Evolutionary conservation across 2,797 vertebrate genomes (phyloP), one percentile per base, ranked within the genome.

Genomic region (Cetoscarus ocellatus): DNA sequence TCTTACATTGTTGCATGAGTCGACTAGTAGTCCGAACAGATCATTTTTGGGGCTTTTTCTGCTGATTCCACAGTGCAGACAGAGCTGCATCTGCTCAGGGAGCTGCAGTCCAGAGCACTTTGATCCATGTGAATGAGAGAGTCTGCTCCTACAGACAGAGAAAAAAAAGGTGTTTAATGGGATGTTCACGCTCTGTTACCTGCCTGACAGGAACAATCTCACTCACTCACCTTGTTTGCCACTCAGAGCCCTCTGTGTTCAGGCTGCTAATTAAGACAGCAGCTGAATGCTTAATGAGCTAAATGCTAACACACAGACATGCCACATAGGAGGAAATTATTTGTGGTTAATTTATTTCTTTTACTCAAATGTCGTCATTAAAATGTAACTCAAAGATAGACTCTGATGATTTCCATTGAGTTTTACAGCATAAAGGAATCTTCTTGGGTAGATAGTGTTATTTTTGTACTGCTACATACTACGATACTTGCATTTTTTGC

Each of bases 191-290:
- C 87, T 85, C 86, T 80, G 86, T 91, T 92, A 91, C 82, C 73
- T 73, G 60, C 80, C 81, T 82, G 86, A 90, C 80, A 83, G 86
- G 67, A 86, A 70, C 79, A 77, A 86, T 85, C 83, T 81, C 76
- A 70, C 80, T 88, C 75, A 77, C 72, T 90, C 82, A 83, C 89
- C 86, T 89, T 90, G 86, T 88, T 92, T 91, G 90, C 72, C 86
- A 85, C 83, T 87, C 82, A 69, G 61, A 79, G 70, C 67, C 65
- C 53, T 80, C 77, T 66, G 75, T 84, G 77, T 67, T 74, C 70
- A 60, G 75, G 67, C 73, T 57, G 70, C 75, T 87, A 91, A 92
- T 93, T 91, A 89, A 70, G 80, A 65, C 50, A 36, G 47, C 68
- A 75, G 57, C 77, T 75, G 67, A 74, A 75, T 50, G 58, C 54